Evolutionary conservation across 2,113 vertebrate genomes (phyloP).

Genomic region (Proterorhinus semilunaris): DNA sequence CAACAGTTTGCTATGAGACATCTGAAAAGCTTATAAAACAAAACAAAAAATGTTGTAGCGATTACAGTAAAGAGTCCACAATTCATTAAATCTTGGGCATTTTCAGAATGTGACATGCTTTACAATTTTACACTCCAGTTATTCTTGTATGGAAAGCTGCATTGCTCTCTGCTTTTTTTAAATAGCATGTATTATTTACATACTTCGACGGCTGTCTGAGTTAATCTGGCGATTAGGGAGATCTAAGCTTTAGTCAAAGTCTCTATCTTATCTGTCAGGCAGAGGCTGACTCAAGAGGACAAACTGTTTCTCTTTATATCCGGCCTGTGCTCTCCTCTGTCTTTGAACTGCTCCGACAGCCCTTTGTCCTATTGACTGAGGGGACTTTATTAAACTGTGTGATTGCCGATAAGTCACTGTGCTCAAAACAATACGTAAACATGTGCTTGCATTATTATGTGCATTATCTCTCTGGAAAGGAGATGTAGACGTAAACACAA

Average conservation of each 20-base stretch:
- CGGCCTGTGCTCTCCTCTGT: neutral
- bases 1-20: too few species aligned
- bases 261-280: neutral
- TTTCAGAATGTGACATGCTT: too few species aligned
- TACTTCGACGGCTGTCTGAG: neutral
- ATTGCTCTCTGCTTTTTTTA: neutral
- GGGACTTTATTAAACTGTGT: constrained; percentile 8
- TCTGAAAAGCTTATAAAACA: too few species aligned
- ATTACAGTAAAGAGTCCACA: too few species aligned
- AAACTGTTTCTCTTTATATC: constrained; percentile 11
- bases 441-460: neutral
- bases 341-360: neutral
- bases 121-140: neutral
- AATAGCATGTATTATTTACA: constrained; percentile 3
- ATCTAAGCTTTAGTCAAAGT: constrained; percentile 5
- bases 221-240: constrained; percentile 5
- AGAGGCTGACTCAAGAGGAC: constrained; percentile 2
- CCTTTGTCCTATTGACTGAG: neutral
- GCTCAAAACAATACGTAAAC: constrained; percentile 34
- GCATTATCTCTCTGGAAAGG: neutral
- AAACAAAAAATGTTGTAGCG: too few species aligned
- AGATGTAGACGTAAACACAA: too few species aligned
- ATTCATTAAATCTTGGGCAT: too few species aligned
- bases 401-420: constrained; percentile 9
- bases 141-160: neutral